These are phyloP conservation scores for Phortica okadai DNA, from an alignment of 2,888 invertebrate species.

Conservation along the genomic window DNA sequence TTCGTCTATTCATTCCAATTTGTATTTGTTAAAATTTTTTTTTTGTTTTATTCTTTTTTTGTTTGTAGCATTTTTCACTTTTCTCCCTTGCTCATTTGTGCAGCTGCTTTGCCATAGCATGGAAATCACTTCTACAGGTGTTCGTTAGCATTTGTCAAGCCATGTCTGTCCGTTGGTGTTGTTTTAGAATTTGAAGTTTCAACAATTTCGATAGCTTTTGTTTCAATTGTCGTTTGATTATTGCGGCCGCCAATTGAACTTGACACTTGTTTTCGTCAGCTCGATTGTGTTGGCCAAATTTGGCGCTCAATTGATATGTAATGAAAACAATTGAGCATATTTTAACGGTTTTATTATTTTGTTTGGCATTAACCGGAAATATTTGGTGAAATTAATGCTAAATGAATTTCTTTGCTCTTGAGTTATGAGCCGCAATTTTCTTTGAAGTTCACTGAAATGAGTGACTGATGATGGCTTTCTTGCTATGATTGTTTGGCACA, in stretches of 20 bases:
- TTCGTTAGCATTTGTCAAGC: slow-evolving; percentile 39
- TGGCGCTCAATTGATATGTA: not conserved
- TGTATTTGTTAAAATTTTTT: slow-evolving; percentile 29
- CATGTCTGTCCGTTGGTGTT: too few relatives aligned
- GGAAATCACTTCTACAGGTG: slow-evolving; percentile 42
- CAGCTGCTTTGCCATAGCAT: not conserved
- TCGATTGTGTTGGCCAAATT: not conserved
- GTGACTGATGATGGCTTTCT: not conserved
- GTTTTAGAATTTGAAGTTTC: slow-evolving; percentile 33
- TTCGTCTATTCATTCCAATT: slow-evolving; percentile 16
- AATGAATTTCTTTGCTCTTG: not conserved
- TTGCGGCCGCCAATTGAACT: slow-evolving; percentile 53
- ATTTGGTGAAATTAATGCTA: not conserved
- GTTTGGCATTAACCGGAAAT: not conserved
- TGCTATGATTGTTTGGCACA: not conserved
- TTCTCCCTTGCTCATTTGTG: slow-evolving; percentile 5
- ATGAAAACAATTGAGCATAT: not conserved
- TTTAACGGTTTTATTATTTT: not conserved
- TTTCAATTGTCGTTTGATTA: not conserved
- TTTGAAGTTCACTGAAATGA: not conserved
- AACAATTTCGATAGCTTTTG: slow-evolving; percentile 60
- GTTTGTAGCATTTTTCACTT: slow-evolving; percentile 37
- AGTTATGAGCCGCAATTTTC: not conserved
- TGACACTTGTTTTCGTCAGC: slow-evolving; percentile 51
- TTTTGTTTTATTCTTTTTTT: slow-evolving; percentile 32